Percentiles rank a stretch among this genome's conserved stretches.
These are phyloP conservation scores for Cotesia glomerata DNA, from an alignment of 1,140 invertebrate genomes.

Conservation along the genomic window DNA sequence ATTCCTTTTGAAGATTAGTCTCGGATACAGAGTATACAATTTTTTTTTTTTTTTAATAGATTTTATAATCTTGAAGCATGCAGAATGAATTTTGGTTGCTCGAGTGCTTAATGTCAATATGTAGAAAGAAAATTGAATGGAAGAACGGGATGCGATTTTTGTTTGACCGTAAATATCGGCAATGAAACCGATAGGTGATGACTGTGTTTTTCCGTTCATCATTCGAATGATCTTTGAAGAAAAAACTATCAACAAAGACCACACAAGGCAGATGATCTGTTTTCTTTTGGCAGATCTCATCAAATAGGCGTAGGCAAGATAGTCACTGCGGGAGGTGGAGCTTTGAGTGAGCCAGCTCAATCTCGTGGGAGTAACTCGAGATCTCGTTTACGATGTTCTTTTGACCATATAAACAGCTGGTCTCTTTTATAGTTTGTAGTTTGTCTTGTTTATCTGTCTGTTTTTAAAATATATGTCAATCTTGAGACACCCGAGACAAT, in stretches of 20 bases:
- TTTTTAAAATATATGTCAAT: conserved; percentile 38
- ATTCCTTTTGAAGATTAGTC: neutral
- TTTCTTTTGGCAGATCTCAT: conserved; percentile 11
- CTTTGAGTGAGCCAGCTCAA: conserved; percentile 1
- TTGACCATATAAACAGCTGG: conserved; percentile 34
- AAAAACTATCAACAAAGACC: conserved; percentile 12
- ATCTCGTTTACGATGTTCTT: conserved; percentile 29
- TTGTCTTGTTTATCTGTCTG: conserved; percentile 25
- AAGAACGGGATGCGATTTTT: conserved; percentile 18
- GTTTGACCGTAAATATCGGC: conserved; percentile 29
- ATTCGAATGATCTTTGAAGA: neutral
- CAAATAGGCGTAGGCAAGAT: conserved; percentile 22
- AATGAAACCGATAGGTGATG: conserved; percentile 3
- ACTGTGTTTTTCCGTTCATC: conserved; percentile 10
- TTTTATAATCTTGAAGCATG: conserved; percentile 42
- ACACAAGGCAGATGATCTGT: conserved; percentile 11
- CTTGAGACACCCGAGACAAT: conserved; percentile 41
- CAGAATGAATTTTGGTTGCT: conserved; percentile 39
- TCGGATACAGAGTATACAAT: neutral
- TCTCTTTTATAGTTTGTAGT: conserved; percentile 11
- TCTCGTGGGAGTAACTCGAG: conserved; percentile 38
- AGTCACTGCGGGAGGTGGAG: conserved; percentile 36
- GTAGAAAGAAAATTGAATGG: neutral
- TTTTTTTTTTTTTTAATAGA: neutral
- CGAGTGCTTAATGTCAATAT: conserved; percentile 41